A percentile compares a stretch with the other conserved stretches of the same genome.
phyloP scores from a whole-genome alignment of 2,113 vertebrate genomes.

The Mastomys coucha region DNA sequence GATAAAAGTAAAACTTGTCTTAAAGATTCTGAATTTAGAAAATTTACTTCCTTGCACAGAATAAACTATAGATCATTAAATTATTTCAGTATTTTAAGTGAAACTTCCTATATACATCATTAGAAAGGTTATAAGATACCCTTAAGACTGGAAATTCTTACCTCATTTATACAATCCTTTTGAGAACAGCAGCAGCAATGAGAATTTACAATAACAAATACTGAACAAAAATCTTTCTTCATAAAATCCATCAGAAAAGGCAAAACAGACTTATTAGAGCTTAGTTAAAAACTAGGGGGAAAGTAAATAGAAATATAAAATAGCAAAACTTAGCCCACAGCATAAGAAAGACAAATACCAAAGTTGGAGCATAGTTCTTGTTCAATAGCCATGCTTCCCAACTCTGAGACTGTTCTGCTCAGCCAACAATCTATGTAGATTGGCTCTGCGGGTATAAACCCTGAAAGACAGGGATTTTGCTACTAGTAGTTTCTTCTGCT shows the following conservation, averaged over 20 bases:
- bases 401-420: conserved; percentile 74
- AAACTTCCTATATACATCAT: background rate
- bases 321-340: conserved; percentile 84
- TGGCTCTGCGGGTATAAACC: conserved; percentile 1
- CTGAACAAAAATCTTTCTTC: conserved; percentile 88
- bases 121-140: conserved; percentile 50
- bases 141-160: conserved; percentile 66
- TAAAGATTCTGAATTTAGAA: conserved; percentile 60
- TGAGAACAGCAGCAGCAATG: conserved; percentile 89
- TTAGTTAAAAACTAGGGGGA: background rate
- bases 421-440: conserved; percentile 65
- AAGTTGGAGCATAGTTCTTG: conserved; percentile 78
- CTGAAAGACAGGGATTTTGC: conserved; percentile 1
- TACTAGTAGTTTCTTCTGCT: conserved; percentile 33
- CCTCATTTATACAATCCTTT: conserved; percentile 88
- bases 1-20: conserved; percentile 30
- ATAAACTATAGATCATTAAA: conserved; percentile 21
- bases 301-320: conserved; percentile 1
- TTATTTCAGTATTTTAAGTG: background rate
- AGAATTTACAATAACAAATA: conserved; percentile 90
- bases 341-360: conserved; percentile 83
- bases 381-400: conserved; percentile 70
- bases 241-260: conserved; percentile 88
- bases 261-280: conserved; percentile 49
- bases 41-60: conserved; percentile 32